Base-by-base conservation (phyloP, 35 echinoderm and acorn worm species). In the Hemicentrotus pulcherrimus region DNA sequence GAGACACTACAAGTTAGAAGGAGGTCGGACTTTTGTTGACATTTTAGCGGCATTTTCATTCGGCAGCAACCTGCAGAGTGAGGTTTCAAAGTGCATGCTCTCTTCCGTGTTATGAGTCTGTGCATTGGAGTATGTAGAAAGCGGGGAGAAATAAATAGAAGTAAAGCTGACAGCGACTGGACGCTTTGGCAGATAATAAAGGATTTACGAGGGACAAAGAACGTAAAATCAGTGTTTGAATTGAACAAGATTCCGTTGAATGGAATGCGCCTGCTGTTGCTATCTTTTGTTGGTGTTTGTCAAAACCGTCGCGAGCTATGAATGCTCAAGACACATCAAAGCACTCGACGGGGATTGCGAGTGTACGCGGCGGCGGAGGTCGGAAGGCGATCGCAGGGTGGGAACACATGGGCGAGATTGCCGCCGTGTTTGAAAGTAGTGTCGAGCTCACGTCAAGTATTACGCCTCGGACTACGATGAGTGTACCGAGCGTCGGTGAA, bases 381-480 rank as follows among this genome's bases (percentile, higher is more conserved):
- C 11, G 46, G 88, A 93, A 93, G 48, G 14, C 91, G 91, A 32
- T 93, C 91, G 91, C 46, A 14, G 45, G 32, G 18, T 93, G 46
- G 48, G 91, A 93, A 58, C 91, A 93, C 91, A 93, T 93, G 91
- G 91, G 91, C 48, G 91, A 93, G 47, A 93, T 93, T 58, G 91
- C 45, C 48, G 48, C 91, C 45, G 91, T 93, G 2, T 93, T 93
- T 58, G 91, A 93, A 93, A 93, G 46, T 12, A 47, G 48, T 93
- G 91, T 93, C 48, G 91, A 93, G 91, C 48, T 93, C 0, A 93
- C 91, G 91, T 93, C 91, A 19, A 47, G 91, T 47, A 47, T 47
- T 13, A 58, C 91, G 91, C 32, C 91, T 47, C 32, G 46, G 91
- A 93, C 91, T 31, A 47, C 32, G 32, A 50, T 93, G 10, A 58